phyloP scores from a whole-genome alignment of 2,888 invertebrate species.

The Torymus texanus region DNA sequence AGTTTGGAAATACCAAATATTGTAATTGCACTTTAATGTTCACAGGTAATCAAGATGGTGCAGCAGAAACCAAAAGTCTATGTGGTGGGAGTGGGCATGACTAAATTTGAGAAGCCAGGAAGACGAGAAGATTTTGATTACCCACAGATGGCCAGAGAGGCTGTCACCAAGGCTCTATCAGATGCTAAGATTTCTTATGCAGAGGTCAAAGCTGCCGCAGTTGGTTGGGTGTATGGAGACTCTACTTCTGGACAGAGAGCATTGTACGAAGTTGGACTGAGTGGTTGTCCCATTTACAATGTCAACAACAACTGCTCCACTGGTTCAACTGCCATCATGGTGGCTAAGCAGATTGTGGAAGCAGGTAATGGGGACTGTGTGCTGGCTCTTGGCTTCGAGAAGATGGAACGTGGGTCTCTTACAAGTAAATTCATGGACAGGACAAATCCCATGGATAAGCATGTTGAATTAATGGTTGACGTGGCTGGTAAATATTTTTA shows the following conservation, averaged over 20 bases:
- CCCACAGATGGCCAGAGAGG: conserved; percentile 96
- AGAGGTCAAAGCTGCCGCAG: conserved; percentile 91
- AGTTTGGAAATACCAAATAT: too few relatives aligned
- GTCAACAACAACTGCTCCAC: conserved; percentile 99
- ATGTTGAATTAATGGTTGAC: conserved; percentile 90
- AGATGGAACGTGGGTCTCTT: conserved; percentile 96
- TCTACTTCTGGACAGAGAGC: conserved; percentile 97
- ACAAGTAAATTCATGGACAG: conserved; percentile 85
- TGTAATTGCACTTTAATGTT: not conserved
- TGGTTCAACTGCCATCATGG: conserved; percentile 92
- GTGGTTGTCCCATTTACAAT: conserved; percentile 97
- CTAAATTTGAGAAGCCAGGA: conserved; percentile 98
- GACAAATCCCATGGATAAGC: conserved; percentile 92
- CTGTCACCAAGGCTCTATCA: conserved; percentile 89
- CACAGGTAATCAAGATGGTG: conserved; percentile 44
- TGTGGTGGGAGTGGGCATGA: conserved; percentile 98
- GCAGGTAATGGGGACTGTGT: conserved; percentile 91
- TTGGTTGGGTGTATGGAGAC: conserved; percentile 96
- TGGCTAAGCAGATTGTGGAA: conserved; percentile 95
- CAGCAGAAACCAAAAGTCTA: conserved; percentile 78
- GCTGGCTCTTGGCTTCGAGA: conserved; percentile 97
- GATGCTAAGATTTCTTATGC: conserved; percentile 88
- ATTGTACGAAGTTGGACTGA: conserved; percentile 95
- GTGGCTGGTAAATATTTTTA: conserved; percentile 78
- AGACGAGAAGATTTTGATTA: conserved; percentile 89